Base-by-base conservation (phyloP, 2,113 vertebrate species). In the Cariama cristata region DNA sequence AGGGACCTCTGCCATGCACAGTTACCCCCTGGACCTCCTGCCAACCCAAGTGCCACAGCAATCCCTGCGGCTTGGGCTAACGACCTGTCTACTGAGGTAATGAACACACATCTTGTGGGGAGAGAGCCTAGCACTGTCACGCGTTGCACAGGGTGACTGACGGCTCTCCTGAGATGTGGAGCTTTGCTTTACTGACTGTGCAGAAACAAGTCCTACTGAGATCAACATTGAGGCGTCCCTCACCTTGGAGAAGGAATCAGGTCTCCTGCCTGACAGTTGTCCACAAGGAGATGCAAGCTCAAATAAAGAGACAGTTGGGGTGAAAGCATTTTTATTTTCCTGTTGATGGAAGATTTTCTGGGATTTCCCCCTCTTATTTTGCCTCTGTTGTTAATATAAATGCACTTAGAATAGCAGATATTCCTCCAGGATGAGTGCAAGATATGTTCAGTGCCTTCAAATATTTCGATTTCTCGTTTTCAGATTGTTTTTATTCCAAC, bases 61-160 rank as follows among this genome's bases (percentile, higher is more conserved):
- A 30, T 33, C 7, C 55, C 63, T 42, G 35, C 1, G 4, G 30
- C n/a, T 49, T 33, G n/a, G 32, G 18, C 14, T 75, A 21, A 50
- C 1, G 4, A 12, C 17, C 15, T 1, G 5, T 7, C 40, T 35
- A 7, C 20, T 17, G 45, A 18, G 26, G 40, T 27, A 38, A 55
- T 1, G 3, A 50, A 12, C 35, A 58, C 16, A 6, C 27, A 5
- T 21, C 35, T 14, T 6, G 17, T 23, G 15, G 23, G 27, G 32
- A 27, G 40, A 20, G 33, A 26, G n/a, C 16, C 28, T 4, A 5
- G 49, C 3, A 1, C 49, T 12, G 5, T 16, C 10, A 12, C 4
- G 1, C 1, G 0, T 8, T 38, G 55, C 21, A 6, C 47, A 8
- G 4, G 21, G 33, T 24, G 50, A 12, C 33, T 2, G 10, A 32